phyloP scores from a whole-genome alignment of 2,888 invertebrate genomes.

The Lithophane socia region DNA sequence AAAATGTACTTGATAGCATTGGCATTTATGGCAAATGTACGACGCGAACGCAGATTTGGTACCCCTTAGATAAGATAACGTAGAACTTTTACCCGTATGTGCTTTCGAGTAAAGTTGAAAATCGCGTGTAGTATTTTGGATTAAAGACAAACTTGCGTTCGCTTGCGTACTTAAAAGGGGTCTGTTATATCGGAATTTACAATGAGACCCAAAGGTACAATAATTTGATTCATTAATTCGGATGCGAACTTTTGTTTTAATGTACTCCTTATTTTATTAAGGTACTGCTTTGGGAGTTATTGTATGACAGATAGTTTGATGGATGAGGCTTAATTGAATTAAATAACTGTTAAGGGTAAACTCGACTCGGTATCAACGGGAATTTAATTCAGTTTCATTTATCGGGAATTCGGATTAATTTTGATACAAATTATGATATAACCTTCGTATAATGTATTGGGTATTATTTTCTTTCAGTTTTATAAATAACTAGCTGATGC shows the following conservation, averaged over 20 bases:
- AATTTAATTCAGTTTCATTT: slow-evolving; percentile 18
- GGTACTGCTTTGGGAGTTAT: slow-evolving; percentile 47
- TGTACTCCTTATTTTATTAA: slow-evolving; percentile 63
- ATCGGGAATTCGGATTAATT: neutral
- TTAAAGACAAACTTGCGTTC: slow-evolving; percentile 41
- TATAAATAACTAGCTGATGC: neutral
- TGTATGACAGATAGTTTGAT: slow-evolving; percentile 57
- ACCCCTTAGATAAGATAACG: neutral
- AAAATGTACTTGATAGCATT: slow-evolving; percentile 66
- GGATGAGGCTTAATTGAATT: slow-evolving; percentile 59
- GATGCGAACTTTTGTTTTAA: slow-evolving; percentile 67
- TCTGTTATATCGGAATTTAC: slow-evolving; percentile 67
- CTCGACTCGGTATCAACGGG: slow-evolving; percentile 5
- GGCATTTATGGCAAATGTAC: slow-evolving; percentile 60
- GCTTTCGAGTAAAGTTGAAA: neutral
- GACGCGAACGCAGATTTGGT: slow-evolving; percentile 27
- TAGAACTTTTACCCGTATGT: neutral
- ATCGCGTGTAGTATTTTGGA: neutral
- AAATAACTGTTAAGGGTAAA: slow-evolving; percentile 35
- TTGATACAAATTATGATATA: neutral
- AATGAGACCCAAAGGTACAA: slow-evolving; percentile 69
- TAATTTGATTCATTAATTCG: slow-evolving; percentile 70
- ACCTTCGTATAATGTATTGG: neutral
- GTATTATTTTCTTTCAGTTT: neutral
- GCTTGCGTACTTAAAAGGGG: slow-evolving; percentile 64